Evolutionary conservation across 2,113 vertebrate genomes (phyloP).

Genomic region (Aepyceros melampus): DNA sequence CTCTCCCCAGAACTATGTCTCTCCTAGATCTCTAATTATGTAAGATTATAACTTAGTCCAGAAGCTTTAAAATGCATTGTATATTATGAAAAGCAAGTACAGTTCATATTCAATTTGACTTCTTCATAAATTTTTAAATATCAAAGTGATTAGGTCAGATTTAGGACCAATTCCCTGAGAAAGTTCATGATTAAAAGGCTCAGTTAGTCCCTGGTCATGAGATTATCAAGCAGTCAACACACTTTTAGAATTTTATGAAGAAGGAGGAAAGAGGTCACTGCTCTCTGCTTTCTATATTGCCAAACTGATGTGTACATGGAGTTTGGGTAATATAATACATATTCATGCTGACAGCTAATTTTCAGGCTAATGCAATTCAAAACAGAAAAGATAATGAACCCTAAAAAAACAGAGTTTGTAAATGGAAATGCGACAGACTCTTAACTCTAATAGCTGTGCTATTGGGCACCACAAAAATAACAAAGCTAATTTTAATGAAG

Average conservation of each 20-base stretch:
- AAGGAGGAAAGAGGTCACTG: constrained; percentile 51
- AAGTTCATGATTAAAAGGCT: constrained; percentile 59
- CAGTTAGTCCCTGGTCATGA: neutral
- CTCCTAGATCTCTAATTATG: neutral
- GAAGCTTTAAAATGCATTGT: constrained; percentile 29
- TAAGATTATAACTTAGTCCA: constrained; percentile 23
- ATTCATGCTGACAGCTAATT: constrained; percentile 80
- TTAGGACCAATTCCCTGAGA: constrained; percentile 40
- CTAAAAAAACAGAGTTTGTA: constrained; percentile 76
- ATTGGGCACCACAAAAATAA: constrained; percentile 78
- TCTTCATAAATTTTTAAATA: constrained; percentile 59
- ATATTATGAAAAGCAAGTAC: constrained; percentile 1
- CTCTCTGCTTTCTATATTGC: constrained; percentile 64
- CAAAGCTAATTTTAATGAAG: constrained; percentile 79
- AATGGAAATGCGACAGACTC: constrained; percentile 79
- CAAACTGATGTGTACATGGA: constrained; percentile 64
- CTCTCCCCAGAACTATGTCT: neutral
- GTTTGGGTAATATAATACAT: constrained; percentile 75
- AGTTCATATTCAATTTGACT: constrained; percentile 42
- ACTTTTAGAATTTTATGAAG: constrained; percentile 67
- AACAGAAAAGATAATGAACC: constrained; percentile 80
- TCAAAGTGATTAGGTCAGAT: constrained; percentile 55
- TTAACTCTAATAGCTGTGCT: constrained; percentile 77
- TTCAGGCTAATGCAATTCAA: constrained; percentile 80
- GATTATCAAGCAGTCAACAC: constrained; percentile 62